Conservation (phyloP, 2,113 vertebrate genomes). For the Xenus cinereus region DNA sequence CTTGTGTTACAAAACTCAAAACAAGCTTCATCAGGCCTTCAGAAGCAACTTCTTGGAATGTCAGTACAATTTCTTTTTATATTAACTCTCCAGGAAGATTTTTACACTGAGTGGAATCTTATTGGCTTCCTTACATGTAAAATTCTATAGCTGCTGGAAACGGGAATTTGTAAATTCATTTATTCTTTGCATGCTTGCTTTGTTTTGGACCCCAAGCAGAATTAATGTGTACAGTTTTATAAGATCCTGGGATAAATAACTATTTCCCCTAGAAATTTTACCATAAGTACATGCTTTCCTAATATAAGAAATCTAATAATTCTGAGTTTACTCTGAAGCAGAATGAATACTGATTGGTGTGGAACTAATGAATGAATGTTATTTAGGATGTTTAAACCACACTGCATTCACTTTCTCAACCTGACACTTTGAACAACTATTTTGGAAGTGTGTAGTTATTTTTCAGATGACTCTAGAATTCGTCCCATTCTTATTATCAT, state of each 20-base stretch:
- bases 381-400: background rate
- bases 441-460: background rate
- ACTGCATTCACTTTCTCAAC: background rate
- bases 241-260: background rate
- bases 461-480: background rate
- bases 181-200: background rate
- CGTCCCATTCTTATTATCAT: background rate
- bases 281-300: background rate
- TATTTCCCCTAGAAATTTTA: background rate
- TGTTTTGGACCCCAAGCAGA: background rate
- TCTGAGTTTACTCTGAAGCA: background rate
- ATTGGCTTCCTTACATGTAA: background rate
- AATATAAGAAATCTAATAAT: background rate
- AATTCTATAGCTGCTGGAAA: background rate
- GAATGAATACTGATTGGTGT: background rate
- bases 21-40: background rate
- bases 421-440: background rate
- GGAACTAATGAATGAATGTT: background rate
- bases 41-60: background rate
- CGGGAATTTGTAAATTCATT: background rate
- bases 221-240: background rate
- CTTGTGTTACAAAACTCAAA: background rate
- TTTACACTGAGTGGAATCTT: background rate
- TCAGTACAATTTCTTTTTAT: background rate
- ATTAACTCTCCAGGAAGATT: background rate